Percentiles rank a stretch among this genome's conserved stretches.
Conservation (phyloP, 2,797 vertebrate genomes). For the Notolepis coatsorum region DNA sequence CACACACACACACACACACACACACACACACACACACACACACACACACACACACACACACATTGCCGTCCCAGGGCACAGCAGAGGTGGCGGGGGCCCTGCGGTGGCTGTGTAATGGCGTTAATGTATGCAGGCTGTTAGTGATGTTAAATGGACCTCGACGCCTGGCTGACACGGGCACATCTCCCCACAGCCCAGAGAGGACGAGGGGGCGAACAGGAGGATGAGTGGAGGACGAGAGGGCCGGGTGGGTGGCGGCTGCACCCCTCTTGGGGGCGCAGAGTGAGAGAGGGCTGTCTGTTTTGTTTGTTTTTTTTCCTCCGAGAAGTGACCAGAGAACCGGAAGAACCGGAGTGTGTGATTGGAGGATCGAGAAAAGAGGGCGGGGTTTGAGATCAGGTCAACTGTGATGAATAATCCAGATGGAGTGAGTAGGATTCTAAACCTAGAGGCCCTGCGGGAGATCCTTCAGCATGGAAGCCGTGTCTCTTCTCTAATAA, state of each 20-base stretch:
- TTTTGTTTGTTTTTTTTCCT: too few relatives aligned
- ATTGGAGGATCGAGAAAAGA: background rate
- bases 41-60: conserved; percentile 5
- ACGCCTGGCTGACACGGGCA: conserved; percentile 63
- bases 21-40: conserved; percentile 5
- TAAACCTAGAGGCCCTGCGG: too few relatives aligned
- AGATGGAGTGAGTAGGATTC: too few relatives aligned
- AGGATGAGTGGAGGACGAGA: conserved; percentile 40
- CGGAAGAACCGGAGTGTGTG: background rate
- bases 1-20: conserved; percentile 6
- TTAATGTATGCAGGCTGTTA: conserved; percentile 67
- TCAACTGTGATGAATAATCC: too few relatives aligned
- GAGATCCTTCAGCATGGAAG: too few relatives aligned
- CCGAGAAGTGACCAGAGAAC: too few relatives aligned
- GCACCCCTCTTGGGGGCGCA: too few relatives aligned
- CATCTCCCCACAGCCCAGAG: conserved; percentile 43
- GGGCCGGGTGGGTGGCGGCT: too few relatives aligned
- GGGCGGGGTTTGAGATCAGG: background rate
- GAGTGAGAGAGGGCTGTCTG: too few relatives aligned
- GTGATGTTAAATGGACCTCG: conserved; percentile 73
- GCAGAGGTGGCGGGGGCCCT: conserved; percentile 13
- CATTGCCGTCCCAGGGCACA: background rate
- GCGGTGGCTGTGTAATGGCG: conserved; percentile 42
- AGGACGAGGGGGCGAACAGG: conserved; percentile 29
- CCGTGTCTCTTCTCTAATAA: too few relatives aligned